Evolutionary conservation across 2,888 invertebrate species (phyloP).

Genomic region (Epistrophella euchroma): DNA sequence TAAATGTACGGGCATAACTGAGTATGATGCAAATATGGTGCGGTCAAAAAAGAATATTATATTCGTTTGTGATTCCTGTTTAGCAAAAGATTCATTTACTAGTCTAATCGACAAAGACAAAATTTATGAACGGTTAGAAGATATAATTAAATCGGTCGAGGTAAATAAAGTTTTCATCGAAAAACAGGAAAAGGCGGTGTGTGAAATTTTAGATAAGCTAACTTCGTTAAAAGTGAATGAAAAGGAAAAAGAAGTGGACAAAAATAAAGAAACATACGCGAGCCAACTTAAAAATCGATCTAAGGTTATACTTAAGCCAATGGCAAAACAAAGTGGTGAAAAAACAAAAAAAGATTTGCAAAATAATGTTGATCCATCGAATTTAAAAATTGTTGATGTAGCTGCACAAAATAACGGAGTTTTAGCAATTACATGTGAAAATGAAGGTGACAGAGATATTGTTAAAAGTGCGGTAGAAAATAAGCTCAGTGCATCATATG

Average conservation of each 20-base stretch:
- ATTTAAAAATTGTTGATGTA: neutral
- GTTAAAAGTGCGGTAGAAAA: neutral
- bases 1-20: neutral
- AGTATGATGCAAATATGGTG: neutral
- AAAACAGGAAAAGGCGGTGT: neutral
- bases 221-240: neutral
- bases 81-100: neutral
- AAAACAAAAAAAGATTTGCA: conserved; percentile 5
- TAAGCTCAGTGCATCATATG: neutral
- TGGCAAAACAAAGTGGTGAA: neutral
- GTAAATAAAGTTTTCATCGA: neutral
- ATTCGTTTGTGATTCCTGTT: neutral
- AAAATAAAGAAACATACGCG: neutral
- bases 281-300: neutral
- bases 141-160: neutral
- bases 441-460: neutral
- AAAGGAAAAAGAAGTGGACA: neutral
- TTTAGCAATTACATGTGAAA: neutral
- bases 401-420: neutral
- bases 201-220: conserved; percentile 1
- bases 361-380: conserved; percentile 1
- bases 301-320: neutral
- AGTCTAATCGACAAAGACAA: neutral
- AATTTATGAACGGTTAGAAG: neutral
- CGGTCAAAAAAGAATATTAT: neutral